Evolutionary conservation across 1,140 invertebrate genomes (phyloP).

Genomic region (Drosophila sucinea): DNA sequence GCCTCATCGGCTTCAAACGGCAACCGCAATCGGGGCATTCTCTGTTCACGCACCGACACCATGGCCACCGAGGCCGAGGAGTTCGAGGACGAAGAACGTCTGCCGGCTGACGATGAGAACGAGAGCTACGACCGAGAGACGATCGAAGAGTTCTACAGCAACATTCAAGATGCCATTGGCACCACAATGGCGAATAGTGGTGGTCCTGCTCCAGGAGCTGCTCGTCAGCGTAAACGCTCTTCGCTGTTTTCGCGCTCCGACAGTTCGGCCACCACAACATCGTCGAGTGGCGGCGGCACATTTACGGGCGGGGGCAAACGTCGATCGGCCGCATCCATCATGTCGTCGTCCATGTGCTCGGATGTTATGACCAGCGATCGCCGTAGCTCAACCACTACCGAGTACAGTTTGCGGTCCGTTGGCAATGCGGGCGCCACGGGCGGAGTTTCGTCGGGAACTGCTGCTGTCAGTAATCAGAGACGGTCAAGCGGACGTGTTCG

Average conservation of each 20-base stretch:
- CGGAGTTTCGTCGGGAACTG: constrained; percentile 4
- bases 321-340: constrained; percentile 75
- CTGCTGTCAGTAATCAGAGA: constrained; percentile 43
- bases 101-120: constrained; percentile 65
- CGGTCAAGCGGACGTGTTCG: constrained; percentile 76
- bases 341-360: constrained; percentile 80
- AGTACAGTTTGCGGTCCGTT: constrained; percentile 67
- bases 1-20: constrained; percentile 59
- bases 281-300: constrained; percentile 75
- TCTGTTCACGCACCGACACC: constrained; percentile 67
- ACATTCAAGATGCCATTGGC: constrained; percentile 75
- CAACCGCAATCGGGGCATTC: neutral
- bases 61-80: constrained; percentile 69
- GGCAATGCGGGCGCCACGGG: neutral
- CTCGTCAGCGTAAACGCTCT: constrained; percentile 70
- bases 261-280: constrained; percentile 80
- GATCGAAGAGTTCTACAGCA: constrained; percentile 76
- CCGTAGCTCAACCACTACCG: constrained; percentile 77
- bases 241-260: constrained; percentile 81
- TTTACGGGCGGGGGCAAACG: constrained; percentile 67
- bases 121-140: constrained; percentile 76
- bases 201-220: neutral
- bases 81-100: constrained; percentile 66
- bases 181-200: constrained; percentile 29
- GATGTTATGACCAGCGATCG: constrained; percentile 75